These are phyloP conservation scores for Theodoxus fluviatilis DNA, from an alignment of 2,888 invertebrate genomes.

Conservation along the genomic window DNA sequence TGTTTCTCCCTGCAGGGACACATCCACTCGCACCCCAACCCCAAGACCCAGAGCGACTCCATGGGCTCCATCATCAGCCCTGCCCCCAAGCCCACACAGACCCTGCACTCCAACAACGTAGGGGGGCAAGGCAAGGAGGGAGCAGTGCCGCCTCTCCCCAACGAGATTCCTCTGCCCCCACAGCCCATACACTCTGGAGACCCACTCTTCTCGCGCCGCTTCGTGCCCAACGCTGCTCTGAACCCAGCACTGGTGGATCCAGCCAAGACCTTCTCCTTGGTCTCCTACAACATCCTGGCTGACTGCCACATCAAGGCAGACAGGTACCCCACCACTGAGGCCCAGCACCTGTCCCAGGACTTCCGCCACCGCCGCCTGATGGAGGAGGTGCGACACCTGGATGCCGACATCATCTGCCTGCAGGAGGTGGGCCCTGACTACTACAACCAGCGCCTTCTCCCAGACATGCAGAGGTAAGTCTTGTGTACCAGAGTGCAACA, in stretches of 20 bases:
- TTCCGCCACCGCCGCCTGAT: slow-evolving; percentile 53
- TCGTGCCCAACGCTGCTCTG: slow-evolving; percentile 27
- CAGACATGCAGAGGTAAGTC: slow-evolving; percentile 49
- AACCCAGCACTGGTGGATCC: slow-evolving; percentile 35
- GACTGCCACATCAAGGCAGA: slow-evolving; percentile 55
- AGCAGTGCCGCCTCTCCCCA: too few species aligned
- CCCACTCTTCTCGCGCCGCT: too few species aligned
- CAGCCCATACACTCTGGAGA: too few species aligned
- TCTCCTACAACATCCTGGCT: slow-evolving; percentile 62
- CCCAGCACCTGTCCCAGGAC: slow-evolving; percentile 45
- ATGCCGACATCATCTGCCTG: slow-evolving; percentile 62
- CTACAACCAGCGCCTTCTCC: slow-evolving; percentile 43
- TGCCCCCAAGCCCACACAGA: too few species aligned
- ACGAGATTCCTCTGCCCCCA: too few species aligned
- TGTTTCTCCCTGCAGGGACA: too few species aligned
- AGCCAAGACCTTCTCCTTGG: slow-evolving; percentile 53
- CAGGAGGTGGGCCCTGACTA: slow-evolving; percentile 60
- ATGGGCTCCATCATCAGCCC: too few species aligned
- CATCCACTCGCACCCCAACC: too few species aligned
- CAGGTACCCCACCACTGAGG: slow-evolving; percentile 49
- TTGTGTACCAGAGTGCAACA: too few species aligned
- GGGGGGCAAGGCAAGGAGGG: too few species aligned
- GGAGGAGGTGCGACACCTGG: slow-evolving; percentile 54
- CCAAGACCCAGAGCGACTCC: too few species aligned
- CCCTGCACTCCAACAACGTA: too few species aligned